phyloP scores from a whole-genome alignment of 2,797 vertebrate species.

The Orestias chungarensis region DNA sequence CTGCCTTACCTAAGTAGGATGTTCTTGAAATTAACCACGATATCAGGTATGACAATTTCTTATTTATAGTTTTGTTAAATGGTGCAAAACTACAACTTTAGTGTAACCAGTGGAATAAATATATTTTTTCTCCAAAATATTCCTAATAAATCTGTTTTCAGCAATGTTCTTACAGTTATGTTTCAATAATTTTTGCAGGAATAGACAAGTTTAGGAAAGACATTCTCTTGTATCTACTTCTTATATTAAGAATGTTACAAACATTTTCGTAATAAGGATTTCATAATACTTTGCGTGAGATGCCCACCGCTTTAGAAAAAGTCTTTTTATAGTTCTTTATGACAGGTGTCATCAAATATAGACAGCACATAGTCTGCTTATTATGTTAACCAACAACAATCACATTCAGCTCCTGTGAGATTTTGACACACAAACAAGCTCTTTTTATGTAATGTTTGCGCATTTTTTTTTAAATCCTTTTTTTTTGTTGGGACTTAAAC shows the following conservation, averaged over 20 bases:
- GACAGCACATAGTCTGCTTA: background rate
- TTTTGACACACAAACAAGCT: conserved; percentile 33
- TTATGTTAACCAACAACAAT: conserved; percentile 10
- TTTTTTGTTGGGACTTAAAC: conserved; percentile 38
- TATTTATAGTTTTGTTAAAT: background rate
- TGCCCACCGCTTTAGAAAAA: background rate
- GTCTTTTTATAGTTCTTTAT: background rate
- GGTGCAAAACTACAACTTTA: background rate
- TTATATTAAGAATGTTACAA: background rate
- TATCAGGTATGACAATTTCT: background rate
- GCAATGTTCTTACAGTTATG: background rate
- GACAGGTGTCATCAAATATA: background rate
- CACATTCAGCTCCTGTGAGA: background rate
- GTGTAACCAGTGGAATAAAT: background rate
- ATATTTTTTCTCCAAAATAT: too few relatives aligned
- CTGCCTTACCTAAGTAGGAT: background rate
- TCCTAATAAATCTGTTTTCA: background rate
- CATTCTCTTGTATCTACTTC: background rate
- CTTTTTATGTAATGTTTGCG: background rate
- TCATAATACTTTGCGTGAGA: background rate
- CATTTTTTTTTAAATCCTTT: background rate
- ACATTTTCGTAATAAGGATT: too few relatives aligned
- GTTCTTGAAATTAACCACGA: too few relatives aligned
- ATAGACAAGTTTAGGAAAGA: background rate
- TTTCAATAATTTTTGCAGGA: background rate